Percentiles rank a stretch among this genome's conserved stretches.
These are phyloP conservation scores for Tethya wilhelma DNA, from an alignment of 37 sponge, comb jelly and placozoan genomes.

Conservation along the genomic window DNA sequence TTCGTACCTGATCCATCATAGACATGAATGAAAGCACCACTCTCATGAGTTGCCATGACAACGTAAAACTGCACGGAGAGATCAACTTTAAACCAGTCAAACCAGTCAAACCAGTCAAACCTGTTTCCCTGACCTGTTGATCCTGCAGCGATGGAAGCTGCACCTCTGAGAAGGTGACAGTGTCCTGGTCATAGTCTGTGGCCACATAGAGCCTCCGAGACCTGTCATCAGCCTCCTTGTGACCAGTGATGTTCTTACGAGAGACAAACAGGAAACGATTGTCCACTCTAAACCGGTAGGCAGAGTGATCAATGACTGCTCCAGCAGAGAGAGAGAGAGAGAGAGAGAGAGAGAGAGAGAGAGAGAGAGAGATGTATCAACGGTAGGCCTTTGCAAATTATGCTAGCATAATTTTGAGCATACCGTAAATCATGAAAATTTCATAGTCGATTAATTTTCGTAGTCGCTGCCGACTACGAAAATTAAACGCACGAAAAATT, in stretches of 20 bases:
- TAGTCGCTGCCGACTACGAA: too few species aligned
- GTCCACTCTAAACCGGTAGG: conserved; percentile 61
- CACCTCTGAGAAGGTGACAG: conserved; percentile 38
- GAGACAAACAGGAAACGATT: conserved; percentile 60
- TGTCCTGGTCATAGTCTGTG: conserved; percentile 1
- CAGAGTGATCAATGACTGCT: conserved; percentile 49
- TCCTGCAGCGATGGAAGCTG: conserved; percentile 60
- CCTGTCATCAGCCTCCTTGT: conserved; percentile 4
- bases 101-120: not conserved
- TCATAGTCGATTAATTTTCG: too few species aligned
- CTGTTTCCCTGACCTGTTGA: conserved; percentile 40
- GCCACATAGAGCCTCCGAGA: conserved; percentile 68
- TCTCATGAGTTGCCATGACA: conserved; percentile 73
- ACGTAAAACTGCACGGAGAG: conserved; percentile 29
- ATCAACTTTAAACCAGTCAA: not conserved
- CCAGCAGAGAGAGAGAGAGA: not conserved
- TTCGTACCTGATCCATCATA: conserved; percentile 16
- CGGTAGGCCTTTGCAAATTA: not conserved
- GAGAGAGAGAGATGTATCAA: not conserved
- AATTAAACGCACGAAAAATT: too few species aligned
- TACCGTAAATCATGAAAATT: too few species aligned
- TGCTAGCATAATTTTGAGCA: too few species aligned
- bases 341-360: not conserved
- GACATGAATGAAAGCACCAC: conserved; percentile 78
- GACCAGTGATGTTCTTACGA: conserved; percentile 46